Evolutionary conservation across 2,888 invertebrate species (phyloP).

Genomic region (Latheticus oryzae): DNA sequence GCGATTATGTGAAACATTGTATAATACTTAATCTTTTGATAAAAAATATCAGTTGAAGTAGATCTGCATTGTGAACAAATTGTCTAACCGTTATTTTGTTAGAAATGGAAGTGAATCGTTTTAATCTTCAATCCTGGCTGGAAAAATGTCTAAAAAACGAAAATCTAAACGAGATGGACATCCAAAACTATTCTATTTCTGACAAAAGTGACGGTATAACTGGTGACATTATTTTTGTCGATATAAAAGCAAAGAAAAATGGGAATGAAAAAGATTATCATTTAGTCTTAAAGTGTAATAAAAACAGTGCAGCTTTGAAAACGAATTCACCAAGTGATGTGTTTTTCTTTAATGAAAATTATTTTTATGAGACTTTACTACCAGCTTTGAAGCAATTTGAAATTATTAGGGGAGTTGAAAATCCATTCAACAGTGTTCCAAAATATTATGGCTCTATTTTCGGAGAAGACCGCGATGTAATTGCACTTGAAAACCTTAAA

Average conservation of each 20-base stretch:
- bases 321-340: neutral
- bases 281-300: neutral
- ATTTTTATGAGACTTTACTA: conserved; percentile 22
- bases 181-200: neutral
- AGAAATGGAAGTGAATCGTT: too few relatives aligned
- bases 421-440: conserved; percentile 30
- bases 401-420: conserved; percentile 32
- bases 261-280: neutral
- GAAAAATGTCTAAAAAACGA: neutral
- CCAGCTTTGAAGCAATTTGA: conserved; percentile 10
- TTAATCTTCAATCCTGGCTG: neutral
- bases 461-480: too few relatives aligned
- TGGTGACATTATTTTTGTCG: neutral
- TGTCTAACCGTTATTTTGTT: too few relatives aligned
- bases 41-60: too few relatives aligned
- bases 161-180: neutral
- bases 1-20: too few relatives aligned
- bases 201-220: neutral
- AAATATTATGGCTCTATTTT: conserved; percentile 15
- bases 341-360: conserved; percentile 24
- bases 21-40: too few relatives aligned
- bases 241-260: neutral
- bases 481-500: conserved; percentile 45
- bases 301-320: neutral
- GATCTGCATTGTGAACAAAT: too few relatives aligned